Evolutionary conservation across 1,140 invertebrate genomes (phyloP).

Genomic region (Drosophila azteca): DNA sequence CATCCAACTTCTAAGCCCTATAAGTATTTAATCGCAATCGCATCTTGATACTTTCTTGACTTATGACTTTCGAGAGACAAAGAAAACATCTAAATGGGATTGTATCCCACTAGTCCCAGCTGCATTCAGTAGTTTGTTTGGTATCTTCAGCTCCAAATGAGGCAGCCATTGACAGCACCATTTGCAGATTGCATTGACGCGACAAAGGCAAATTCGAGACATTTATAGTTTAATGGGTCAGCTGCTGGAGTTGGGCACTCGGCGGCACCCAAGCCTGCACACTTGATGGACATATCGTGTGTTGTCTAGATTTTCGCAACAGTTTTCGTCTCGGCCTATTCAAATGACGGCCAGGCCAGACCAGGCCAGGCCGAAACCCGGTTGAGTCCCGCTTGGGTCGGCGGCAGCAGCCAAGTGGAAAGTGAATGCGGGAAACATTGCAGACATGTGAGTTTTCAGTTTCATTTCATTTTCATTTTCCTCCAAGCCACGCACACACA

Average conservation of each 20-base stretch:
- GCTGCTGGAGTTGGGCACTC: slow-evolving; percentile 1
- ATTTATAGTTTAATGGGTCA: slow-evolving; percentile 63
- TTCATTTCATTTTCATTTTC: slow-evolving; percentile 44
- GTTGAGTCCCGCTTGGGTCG: slow-evolving; percentile 26
- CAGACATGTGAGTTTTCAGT: slow-evolving; percentile 70
- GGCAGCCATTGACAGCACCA: slow-evolving; percentile 43
- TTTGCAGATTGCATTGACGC: slow-evolving; percentile 15
- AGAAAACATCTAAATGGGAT: slow-evolving; percentile 3
- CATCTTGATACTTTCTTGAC: too few relatives aligned
- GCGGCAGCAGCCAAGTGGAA: slow-evolving; percentile 70
- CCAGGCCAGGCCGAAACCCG: slow-evolving; percentile 17
- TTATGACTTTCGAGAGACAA: background rate
- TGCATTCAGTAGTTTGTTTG: too few relatives aligned
- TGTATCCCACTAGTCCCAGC: too few relatives aligned
- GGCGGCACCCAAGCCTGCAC: slow-evolving; percentile 17
- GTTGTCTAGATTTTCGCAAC: slow-evolving; percentile 59
- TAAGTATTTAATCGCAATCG: too few relatives aligned
- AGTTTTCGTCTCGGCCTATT: slow-evolving; percentile 62
- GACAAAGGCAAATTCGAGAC: slow-evolving; percentile 32
- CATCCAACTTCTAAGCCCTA: too few relatives aligned
- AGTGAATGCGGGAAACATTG: slow-evolving; percentile 80
- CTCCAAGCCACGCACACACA: background rate
- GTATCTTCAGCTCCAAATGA: background rate
- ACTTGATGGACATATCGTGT: slow-evolving; percentile 15
- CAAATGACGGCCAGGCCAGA: slow-evolving; percentile 65